Evolutionary conservation across 35 echinoderm and acorn worm species (phyloP).

Genomic region (Strongylocentrotus purpuratus): DNA sequence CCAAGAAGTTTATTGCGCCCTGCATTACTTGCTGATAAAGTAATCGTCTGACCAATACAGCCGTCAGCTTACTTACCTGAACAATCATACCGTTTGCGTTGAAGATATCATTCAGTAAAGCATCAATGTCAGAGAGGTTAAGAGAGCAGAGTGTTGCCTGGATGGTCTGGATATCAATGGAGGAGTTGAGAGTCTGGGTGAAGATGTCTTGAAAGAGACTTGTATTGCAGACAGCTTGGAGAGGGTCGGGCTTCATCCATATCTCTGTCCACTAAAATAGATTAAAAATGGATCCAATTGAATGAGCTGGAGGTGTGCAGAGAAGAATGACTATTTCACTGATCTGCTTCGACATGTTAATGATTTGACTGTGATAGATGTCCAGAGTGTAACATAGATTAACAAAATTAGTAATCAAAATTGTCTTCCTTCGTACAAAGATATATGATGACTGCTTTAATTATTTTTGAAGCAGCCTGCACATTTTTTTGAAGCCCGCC

Average conservation of each 20-base stretch:
- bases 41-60: too few species aligned
- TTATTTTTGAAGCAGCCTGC: too few species aligned
- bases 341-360: too few species aligned
- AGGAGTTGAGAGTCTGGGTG: constrained; percentile 11
- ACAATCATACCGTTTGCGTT: background rate
- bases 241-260: constrained; percentile 45
- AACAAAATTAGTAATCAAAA: too few species aligned
- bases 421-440: too few species aligned
- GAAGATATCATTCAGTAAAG: constrained; percentile 51
- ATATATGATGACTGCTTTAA: too few species aligned
- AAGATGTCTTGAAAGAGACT: constrained; percentile 46
- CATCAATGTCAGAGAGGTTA: constrained; percentile 45
- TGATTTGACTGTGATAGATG: too few species aligned
- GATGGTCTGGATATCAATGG: constrained; percentile 35
- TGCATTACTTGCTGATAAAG: too few species aligned
- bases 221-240: constrained; percentile 37
- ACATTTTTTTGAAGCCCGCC: too few species aligned
- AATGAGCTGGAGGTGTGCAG: background rate
- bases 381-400: too few species aligned
- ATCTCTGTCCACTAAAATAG: constrained; percentile 43
- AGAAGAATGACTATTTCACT: too few species aligned
- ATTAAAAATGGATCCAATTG: background rate
- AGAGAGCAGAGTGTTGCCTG: constrained; percentile 51
- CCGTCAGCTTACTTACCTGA: constrained; percentile 40
- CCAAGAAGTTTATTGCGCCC: too few species aligned